These are phyloP conservation scores for Neoitamus cyanurus DNA, from an alignment of 2,888 invertebrate species.

Conservation along the genomic window DNA sequence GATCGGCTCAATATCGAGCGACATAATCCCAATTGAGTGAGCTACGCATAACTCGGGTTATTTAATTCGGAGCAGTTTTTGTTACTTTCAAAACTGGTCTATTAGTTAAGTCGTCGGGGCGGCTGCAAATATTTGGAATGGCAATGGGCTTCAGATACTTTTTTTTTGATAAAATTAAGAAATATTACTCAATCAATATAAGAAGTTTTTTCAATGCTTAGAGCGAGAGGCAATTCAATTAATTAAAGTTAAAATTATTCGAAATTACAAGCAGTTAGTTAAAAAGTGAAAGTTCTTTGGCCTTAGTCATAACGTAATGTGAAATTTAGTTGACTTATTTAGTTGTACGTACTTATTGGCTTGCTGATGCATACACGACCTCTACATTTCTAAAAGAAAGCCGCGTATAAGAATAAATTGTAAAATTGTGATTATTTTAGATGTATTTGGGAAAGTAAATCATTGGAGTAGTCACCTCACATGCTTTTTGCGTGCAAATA, in stretches of 20 bases:
- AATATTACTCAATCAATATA: neutral
- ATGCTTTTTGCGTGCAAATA: too few species aligned
- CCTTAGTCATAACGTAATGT: too few species aligned
- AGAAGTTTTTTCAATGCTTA: neutral
- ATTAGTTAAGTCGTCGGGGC: neutral
- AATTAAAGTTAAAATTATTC: neutral
- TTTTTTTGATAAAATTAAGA: neutral
- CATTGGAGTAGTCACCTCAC: too few species aligned
- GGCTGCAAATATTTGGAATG: neutral
- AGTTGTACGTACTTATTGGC: too few species aligned
- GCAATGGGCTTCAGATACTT: neutral
- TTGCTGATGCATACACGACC: too few species aligned
- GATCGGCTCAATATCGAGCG: neutral
- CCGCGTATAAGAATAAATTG: too few species aligned
- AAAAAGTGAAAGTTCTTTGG: neutral
- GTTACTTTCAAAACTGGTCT: slow-evolving; percentile 6
- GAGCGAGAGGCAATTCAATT: neutral
- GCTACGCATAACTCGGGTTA: neutral
- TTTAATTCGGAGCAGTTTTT: slow-evolving; percentile 8
- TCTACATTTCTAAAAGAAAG: too few species aligned
- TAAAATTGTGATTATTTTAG: too few species aligned
- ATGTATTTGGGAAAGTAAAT: too few species aligned
- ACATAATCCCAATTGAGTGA: slow-evolving; percentile 8
- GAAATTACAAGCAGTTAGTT: too few species aligned
- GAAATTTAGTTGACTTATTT: too few species aligned